phyloP scores from a whole-genome alignment of 2,888 invertebrate genomes.

The Melanophora roralis region DNA sequence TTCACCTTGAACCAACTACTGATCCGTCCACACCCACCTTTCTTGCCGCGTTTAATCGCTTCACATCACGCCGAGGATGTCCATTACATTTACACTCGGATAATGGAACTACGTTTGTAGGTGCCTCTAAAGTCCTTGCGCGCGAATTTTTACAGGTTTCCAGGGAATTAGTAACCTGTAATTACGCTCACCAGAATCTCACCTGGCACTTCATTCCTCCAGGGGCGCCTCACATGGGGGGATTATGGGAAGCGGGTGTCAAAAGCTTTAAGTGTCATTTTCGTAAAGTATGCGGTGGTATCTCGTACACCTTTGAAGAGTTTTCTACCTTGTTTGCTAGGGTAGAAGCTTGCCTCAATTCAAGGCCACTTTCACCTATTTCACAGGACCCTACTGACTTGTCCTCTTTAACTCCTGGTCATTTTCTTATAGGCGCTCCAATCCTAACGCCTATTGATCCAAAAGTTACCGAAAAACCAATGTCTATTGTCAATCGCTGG shows the following conservation, averaged over 20 bases:
- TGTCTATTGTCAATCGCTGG: background rate
- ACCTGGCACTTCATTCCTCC: background rate
- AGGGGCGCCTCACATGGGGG: background rate
- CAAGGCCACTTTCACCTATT: background rate
- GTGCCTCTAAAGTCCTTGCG: background rate
- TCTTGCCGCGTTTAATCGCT: constrained; percentile 50
- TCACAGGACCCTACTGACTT: background rate
- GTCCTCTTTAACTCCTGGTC: background rate
- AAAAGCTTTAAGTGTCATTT: background rate
- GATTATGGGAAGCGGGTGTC: background rate
- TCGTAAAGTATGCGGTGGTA: background rate
- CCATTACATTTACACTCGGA: constrained; percentile 47
- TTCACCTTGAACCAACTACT: constrained; percentile 1
- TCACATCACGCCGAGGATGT: constrained; percentile 48
- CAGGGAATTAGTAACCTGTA: too few relatives aligned
- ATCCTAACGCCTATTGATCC: background rate
- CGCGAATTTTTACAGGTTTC: background rate
- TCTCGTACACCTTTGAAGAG: constrained; percentile 5
- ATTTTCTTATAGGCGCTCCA: background rate
- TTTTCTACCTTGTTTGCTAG: constrained; percentile 1
- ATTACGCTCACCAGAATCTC: background rate
- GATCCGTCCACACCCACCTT: constrained; percentile 52
- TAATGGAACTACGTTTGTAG: constrained; percentile 35
- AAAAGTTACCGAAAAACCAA: background rate
- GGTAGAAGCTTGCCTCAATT: constrained; percentile 18